phyloP scores from a whole-genome alignment of 2,113 vertebrate genomes.

The Eulemur rufifrons region DNA sequence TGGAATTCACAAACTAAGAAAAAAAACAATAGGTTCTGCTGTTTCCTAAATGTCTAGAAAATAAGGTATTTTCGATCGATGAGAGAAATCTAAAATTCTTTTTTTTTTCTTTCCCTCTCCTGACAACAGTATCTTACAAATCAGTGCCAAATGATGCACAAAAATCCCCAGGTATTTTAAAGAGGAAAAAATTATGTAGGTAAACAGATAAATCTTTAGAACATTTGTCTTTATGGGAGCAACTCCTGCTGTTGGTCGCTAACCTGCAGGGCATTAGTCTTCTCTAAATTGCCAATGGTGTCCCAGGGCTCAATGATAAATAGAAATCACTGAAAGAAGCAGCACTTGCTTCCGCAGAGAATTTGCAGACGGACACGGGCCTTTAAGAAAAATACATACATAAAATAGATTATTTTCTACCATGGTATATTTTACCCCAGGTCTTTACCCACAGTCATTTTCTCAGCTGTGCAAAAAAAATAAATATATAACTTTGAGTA shows the following conservation, averaged over 20 bases:
- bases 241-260: constrained; percentile 84
- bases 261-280: constrained; percentile 85
- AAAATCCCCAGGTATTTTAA: constrained; percentile 83
- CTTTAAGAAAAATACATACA: constrained; percentile 81
- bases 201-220: constrained; percentile 87
- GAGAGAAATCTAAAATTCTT: constrained; percentile 72
- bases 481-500: constrained; percentile 66
- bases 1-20: constrained; percentile 37
- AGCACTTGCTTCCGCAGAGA: constrained; percentile 79
- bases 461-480: constrained; percentile 59
- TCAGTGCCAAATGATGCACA: constrained; percentile 83
- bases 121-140: constrained; percentile 81
- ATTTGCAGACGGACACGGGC: constrained; percentile 78
- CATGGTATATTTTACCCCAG: constrained; percentile 72
- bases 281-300: constrained; percentile 83
- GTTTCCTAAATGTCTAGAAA: constrained; percentile 66
- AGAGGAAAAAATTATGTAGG: constrained; percentile 83
- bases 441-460: constrained; percentile 59
- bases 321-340: constrained; percentile 83
- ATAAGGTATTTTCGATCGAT: constrained; percentile 71
- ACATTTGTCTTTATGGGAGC: constrained; percentile 85
- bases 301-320: constrained; percentile 85
- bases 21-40: constrained; percentile 46
- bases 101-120: constrained; percentile 39
- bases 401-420: constrained; percentile 76